Conservation (phyloP, 2,797 vertebrate genomes). For the Alectoris magna region DNA sequence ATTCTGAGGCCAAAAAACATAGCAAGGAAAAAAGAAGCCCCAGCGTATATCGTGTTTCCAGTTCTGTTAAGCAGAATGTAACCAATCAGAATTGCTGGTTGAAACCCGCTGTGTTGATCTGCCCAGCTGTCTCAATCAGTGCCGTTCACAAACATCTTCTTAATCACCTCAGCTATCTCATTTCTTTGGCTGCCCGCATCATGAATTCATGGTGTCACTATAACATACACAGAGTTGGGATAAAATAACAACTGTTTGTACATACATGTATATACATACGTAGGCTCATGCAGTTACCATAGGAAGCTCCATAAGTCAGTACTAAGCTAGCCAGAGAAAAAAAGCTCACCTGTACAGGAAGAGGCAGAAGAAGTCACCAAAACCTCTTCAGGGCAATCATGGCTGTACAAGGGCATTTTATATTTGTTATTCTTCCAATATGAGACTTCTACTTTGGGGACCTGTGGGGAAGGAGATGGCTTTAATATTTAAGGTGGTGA, state of each 20-base stretch:
- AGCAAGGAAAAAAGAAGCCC: accelerated
- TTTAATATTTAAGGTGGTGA: slow-evolving; percentile 59
- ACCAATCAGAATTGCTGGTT: background rate
- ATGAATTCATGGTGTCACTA: background rate
- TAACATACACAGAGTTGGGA: background rate
- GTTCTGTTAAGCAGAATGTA: background rate
- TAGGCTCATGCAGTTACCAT: background rate
- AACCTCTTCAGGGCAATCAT: slow-evolving; percentile 3
- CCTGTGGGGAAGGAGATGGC: slow-evolving; percentile 46
- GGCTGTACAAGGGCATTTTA: slow-evolving; percentile 1
- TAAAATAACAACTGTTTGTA: background rate
- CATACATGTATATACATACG: too few relatives aligned
- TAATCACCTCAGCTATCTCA: background rate
- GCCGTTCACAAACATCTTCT: background rate
- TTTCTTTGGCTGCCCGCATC: background rate
- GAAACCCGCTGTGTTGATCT: background rate
- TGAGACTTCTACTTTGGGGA: slow-evolving; percentile 28
- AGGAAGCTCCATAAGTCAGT: background rate
- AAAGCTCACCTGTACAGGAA: background rate
- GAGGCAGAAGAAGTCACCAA: slow-evolving; percentile 14
- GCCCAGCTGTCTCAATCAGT: background rate
- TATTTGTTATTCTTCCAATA: slow-evolving; percentile 53
- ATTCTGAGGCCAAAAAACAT: background rate
- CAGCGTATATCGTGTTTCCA: background rate
- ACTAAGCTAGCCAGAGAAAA: slow-evolving; percentile 21